Base-by-base conservation (phyloP, 2,797 vertebrate genomes). In the Arrhamphus sclerolepis region DNA sequence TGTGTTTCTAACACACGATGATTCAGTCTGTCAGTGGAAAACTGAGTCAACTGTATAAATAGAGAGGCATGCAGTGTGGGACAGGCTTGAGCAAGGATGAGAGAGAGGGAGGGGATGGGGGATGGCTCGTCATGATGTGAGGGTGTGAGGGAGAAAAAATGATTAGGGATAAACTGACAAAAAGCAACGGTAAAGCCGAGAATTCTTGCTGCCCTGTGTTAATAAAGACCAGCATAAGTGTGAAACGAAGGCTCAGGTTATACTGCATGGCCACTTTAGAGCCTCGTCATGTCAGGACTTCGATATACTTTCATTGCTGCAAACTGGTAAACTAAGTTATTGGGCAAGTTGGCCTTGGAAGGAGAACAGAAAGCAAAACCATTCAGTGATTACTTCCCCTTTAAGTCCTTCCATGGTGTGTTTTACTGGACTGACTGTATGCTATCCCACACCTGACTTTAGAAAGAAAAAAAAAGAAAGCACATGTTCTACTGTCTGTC, bases 21-120 rank as follows among this genome's bases (percentile, higher is more conserved):
- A 91, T 85, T 88, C 87, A 87, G 62, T 80, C 69, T 84, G 80
- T 87, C 84, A 53, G 80, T 63, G 55, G 75, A 68, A 66, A 83
- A 88, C 83, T 87, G 88, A 89, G 76, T 89, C 87, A 89, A 87
- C 85, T 62, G 78, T 83, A 83, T 80, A 80, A 90, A 87, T 87
- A 85, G 78, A 83, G 83, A 85, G 83, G 77, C 80, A 75, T 77
- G 83, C 77, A 67, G 85, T 80, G 86, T 87, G 84, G 83, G 80
- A 87, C 87, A 84, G 73, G 80, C 70, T 69, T 61, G 66, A 83
- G 80, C 77, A 79, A 70, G 75, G 74, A 84, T 70, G 80, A 86
- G 70, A 68, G 77, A 85, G 62, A 70, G 75, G 78, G 75, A 66
- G 75, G 75, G 83, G 77, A 72, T 70, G 75, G 82, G 76, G 81